Percentiles rank a stretch among this genome's conserved stretches.
Evolutionary conservation across 2,888 invertebrate genomes (phyloP).

Genomic region (Coenonympha glycerion): DNA sequence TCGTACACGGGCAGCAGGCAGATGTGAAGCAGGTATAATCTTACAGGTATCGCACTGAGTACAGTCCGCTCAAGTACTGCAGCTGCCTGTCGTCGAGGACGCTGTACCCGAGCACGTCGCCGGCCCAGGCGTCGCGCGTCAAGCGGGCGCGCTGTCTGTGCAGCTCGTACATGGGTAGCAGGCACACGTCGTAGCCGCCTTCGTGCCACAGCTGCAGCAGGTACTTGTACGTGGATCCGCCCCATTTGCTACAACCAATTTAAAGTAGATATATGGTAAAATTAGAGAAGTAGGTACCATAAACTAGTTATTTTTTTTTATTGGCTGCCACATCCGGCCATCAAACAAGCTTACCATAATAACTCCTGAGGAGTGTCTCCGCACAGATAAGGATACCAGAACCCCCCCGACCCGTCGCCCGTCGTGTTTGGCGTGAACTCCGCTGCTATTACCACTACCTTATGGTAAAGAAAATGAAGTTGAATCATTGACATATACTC

Average conservation of each 20-base stretch:
- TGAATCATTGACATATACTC: no score
- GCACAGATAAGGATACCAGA: slow-evolving; percentile 83
- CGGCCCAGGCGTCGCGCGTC: slow-evolving; percentile 40
- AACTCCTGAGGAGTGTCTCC: slow-evolving; percentile 72
- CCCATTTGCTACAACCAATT: slow-evolving; percentile 86
- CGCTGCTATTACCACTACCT: slow-evolving; percentile 80
- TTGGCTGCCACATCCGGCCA: slow-evolving; percentile 8
- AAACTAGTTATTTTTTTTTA: background rate
- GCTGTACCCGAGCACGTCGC: slow-evolving; percentile 47
- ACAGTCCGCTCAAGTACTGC: slow-evolving; percentile 38
- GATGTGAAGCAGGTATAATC: no score
- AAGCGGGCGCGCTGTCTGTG: slow-evolving; percentile 29
- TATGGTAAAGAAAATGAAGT: slow-evolving; percentile 29
- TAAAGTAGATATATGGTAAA: no score
- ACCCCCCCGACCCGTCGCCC: slow-evolving; percentile 85
- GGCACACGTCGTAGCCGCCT: slow-evolving; percentile 52
- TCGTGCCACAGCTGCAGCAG: slow-evolving; percentile 77
- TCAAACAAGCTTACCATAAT: slow-evolving; percentile 70
- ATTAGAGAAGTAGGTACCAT: background rate
- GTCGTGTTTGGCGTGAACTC: slow-evolving; percentile 83
- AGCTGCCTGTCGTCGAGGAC: slow-evolving; percentile 41
- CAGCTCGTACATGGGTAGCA: slow-evolving; percentile 49
- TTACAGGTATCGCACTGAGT: slow-evolving; percentile 47
- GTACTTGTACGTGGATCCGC: slow-evolving; percentile 75
- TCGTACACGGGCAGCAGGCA: no score